Evolutionary conservation across 2,113 vertebrate species (phyloP).

Genomic region (Symphodus melops): DNA sequence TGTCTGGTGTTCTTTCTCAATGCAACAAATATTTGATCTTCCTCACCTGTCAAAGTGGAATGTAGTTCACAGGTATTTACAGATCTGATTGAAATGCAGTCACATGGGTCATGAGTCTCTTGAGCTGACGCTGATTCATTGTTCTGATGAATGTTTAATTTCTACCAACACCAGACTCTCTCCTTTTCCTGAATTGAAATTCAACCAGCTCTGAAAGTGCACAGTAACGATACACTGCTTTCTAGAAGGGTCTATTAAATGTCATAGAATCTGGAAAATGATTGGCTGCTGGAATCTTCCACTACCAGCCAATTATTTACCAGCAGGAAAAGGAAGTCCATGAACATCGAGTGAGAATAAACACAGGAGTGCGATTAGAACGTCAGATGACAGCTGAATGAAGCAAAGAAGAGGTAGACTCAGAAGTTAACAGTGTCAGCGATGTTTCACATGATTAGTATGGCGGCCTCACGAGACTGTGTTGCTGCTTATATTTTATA

Average conservation of each 20-base stretch:
- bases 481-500: no score
- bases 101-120: background rate
- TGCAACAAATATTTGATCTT: background rate
- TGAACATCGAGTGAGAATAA: background rate
- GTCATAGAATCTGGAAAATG: background rate
- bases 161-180: background rate
- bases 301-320: background rate
- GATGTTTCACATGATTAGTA: no score
- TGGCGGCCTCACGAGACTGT: no score
- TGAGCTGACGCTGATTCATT: background rate
- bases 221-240: background rate
- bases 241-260: background rate
- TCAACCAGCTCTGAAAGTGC: background rate
- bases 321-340: conserved; percentile 6
- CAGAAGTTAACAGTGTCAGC: no score
- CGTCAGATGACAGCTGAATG: no score
- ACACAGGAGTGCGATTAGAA: background rate
- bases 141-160: background rate
- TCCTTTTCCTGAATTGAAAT: no score
- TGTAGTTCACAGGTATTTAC: background rate
- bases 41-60: background rate
- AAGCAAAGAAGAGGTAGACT: no score
- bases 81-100: background rate
- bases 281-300: background rate
- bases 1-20: background rate